Percentiles rank a stretch among this genome's conserved stretches.
phyloP scores from a whole-genome alignment of 2,113 vertebrate genomes.

The Scytalopus superciliaris region DNA sequence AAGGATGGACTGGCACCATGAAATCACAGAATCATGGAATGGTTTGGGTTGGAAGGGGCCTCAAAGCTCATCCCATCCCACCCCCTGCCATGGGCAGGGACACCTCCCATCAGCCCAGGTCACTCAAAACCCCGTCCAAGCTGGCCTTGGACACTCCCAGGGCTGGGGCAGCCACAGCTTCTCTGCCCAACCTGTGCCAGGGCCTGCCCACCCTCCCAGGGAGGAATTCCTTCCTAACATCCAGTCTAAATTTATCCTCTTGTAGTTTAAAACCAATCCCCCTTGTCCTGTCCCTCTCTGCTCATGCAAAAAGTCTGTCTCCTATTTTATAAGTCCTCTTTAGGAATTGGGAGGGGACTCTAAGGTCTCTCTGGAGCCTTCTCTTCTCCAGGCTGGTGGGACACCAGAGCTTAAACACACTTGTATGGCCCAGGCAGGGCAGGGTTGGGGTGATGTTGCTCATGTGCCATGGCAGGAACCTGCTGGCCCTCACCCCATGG shows the following conservation, averaged over 20 bases:
- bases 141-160: not conserved
- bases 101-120: not conserved
- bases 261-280: not conserved
- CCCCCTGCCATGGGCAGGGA: not conserved
- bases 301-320: not conserved
- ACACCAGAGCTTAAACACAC: not conserved
- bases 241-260: not conserved
- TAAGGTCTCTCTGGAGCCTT: not conserved
- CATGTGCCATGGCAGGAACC: not conserved
- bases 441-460: not conserved
- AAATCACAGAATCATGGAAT: not conserved
- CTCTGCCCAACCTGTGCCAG: not conserved
- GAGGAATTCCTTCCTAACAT: not conserved
- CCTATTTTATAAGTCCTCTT: not conserved
- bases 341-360: not conserved
- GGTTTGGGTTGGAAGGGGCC: not conserved
- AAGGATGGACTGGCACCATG: not conserved
- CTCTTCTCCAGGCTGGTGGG: not conserved
- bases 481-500: not conserved
- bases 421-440: not conserved
- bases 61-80: not conserved
- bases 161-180: not conserved
- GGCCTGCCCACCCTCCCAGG: fast-evolving
- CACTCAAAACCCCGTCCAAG: fast-evolving
- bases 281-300: not conserved